Evolutionary conservation across 2,797 vertebrate species (phyloP).

Genomic region (Falco cherrug): DNA sequence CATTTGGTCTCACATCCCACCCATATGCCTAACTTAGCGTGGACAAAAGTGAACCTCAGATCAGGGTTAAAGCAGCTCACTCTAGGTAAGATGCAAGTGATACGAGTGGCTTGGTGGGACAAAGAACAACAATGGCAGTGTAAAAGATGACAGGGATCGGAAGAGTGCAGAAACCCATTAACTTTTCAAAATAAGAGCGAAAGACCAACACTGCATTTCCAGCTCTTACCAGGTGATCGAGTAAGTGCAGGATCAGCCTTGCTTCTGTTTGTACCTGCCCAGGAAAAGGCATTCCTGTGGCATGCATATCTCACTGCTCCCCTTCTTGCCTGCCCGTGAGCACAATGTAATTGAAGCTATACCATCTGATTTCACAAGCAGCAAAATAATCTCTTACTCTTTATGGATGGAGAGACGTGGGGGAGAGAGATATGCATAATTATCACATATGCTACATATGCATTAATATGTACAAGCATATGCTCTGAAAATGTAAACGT

Average conservation of each 20-base stretch:
- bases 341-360: not conserved
- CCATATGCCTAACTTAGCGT: not conserved
- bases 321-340: not conserved
- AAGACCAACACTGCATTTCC: not conserved
- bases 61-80: not conserved
- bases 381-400: not conserved
- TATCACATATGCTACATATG: not conserved
- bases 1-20: not conserved
- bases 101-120: not conserved
- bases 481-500: slow-evolving; percentile 4
- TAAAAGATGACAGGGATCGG: not conserved
- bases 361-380: not conserved
- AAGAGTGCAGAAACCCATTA: not conserved
- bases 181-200: not conserved
- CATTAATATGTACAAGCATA: not conserved
- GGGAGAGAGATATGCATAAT: not conserved
- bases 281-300: not conserved
- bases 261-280: not conserved
- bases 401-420: not conserved
- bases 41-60: not conserved
- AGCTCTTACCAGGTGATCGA: not conserved
- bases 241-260: not conserved
- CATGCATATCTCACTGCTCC: not conserved
- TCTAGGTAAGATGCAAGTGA: not conserved
- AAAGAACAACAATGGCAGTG: not conserved